Conservation (phyloP, 2,888 invertebrate genomes). For the Agonopterix alstromeriana region DNA sequence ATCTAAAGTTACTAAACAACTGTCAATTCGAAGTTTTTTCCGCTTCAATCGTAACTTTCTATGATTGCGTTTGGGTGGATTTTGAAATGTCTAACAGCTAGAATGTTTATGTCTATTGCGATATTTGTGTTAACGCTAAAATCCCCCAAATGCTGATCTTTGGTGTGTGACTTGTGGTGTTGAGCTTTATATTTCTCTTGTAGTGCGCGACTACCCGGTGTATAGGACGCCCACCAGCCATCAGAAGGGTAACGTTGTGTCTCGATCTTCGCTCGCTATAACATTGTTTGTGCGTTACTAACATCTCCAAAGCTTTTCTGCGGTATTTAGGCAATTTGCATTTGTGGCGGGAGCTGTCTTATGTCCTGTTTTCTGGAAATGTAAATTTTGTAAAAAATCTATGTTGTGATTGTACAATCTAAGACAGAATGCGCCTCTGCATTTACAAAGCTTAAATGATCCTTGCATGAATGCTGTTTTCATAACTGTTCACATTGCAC, state of each 20-base stretch:
- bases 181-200: slow-evolving; percentile 70
- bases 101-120: not conserved
- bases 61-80: slow-evolving; percentile 14
- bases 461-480: slow-evolving; percentile 19
- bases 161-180: slow-evolving; percentile 56
- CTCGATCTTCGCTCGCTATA: slow-evolving; percentile 47
- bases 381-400: slow-evolving; percentile 28
- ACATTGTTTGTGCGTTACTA: slow-evolving; percentile 55
- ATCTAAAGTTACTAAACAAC: too few species aligned
- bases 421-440: slow-evolving; percentile 46
- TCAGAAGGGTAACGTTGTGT: slow-evolving; percentile 68
- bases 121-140: slow-evolving; percentile 1
- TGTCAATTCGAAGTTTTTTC: not conserved
- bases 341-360: slow-evolving; percentile 54
- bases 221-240: slow-evolving; percentile 66
- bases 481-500: slow-evolving; percentile 8
- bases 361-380: slow-evolving; percentile 17
- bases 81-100: slow-evolving; percentile 9
- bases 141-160: slow-evolving; percentile 22
- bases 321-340: slow-evolving; percentile 60
- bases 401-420: slow-evolving; percentile 19
- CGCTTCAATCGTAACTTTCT: not conserved
- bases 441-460: slow-evolving; percentile 23
- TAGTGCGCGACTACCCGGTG: slow-evolving; percentile 59
- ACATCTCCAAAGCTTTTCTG: slow-evolving; percentile 16